Percentiles rank a stretch among this genome's conserved stretches.
phyloP scores from a whole-genome alignment of 2,888 invertebrate genomes.

The Dicroscelio sp. region DNA sequence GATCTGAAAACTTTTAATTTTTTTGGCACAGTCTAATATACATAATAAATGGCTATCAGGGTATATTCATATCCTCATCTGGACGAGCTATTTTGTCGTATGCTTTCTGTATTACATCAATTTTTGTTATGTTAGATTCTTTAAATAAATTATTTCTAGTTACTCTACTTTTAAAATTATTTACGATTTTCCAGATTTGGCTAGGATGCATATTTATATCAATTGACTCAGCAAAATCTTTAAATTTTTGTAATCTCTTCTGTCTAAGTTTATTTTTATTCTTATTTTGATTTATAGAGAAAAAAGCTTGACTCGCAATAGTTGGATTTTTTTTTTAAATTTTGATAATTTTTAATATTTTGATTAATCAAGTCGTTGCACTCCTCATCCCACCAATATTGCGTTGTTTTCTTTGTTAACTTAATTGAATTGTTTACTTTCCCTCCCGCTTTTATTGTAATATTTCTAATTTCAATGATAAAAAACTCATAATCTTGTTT shows the following conservation, averaged over 20 bases:
- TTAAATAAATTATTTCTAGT: no score
- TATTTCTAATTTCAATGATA: neutral
- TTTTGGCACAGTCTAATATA: no score
- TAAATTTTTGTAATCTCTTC: conserved; percentile 19
- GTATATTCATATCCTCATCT: no score
- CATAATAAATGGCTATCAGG: no score
- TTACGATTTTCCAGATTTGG: neutral
- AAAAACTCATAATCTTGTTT: neutral
- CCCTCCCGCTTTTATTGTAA: neutral
- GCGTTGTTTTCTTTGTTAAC: no score
- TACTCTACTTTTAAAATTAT: conserved; percentile 17
- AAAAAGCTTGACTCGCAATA: no score
- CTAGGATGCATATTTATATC: neutral
- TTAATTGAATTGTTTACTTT: neutral
- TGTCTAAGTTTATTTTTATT: neutral
- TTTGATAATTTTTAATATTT: neutral
- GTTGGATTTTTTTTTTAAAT: neutral
- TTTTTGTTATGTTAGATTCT: no score
- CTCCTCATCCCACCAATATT: conserved; percentile 31
- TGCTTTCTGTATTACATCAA: no score
- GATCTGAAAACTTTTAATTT: no score
- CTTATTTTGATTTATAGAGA: neutral
- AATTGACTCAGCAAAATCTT: neutral
- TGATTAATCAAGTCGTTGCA: neutral
- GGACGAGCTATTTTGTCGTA: no score